Base-by-base conservation (phyloP, 2,113 vertebrate species). In the Lampris megalopsis region DNA sequence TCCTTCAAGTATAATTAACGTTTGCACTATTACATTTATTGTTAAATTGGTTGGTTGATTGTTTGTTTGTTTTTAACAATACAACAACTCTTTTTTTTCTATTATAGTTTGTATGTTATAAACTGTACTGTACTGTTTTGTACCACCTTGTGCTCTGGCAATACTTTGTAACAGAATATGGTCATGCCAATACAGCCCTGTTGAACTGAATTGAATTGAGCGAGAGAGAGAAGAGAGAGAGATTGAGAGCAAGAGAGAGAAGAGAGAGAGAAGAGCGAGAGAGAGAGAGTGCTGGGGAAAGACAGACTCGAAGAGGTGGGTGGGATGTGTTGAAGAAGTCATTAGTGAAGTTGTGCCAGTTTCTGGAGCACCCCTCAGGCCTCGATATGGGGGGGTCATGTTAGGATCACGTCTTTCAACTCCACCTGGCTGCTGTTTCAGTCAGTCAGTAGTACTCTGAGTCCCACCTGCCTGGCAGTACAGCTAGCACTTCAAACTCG, bases 341-440 rank as follows among this genome's bases (percentile, higher is more conserved):
- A 85, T 90, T 89, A 89, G 82, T 81, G 83, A 85, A 75, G 81
- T 45, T 71, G 52, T 80, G 59, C 63, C 70, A 77, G 75, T 73
- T 60, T 76, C 63, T 63, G 62, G 60, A 43, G 73, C 63, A 68
- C 67, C 81, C 80, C 43, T 3, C 1, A 79, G 70, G 77, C 50
- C 71, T 73, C 64, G 63, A 81, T 82, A 65, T 64, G 59, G 68
- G 70, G 24, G 62, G 73, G 71, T 80, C 35, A 10, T 73, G 63
- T 38, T 38, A 0, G 40, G 82, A 85, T 80, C 54, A 41, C 2
- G 3, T 83, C 73, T 82, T 85, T 85, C 53, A 85, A 72, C 63
- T 84, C 78, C 73, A 89, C 82, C 88, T 88, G 84, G 76, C 67
- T 84, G 78, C 67, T 75, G 72, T 83, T 91, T 83, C 63, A 77